Evolutionary conservation across 1,140 invertebrate genomes (phyloP).

Genomic region (Himalopsyche phryganea): DNA sequence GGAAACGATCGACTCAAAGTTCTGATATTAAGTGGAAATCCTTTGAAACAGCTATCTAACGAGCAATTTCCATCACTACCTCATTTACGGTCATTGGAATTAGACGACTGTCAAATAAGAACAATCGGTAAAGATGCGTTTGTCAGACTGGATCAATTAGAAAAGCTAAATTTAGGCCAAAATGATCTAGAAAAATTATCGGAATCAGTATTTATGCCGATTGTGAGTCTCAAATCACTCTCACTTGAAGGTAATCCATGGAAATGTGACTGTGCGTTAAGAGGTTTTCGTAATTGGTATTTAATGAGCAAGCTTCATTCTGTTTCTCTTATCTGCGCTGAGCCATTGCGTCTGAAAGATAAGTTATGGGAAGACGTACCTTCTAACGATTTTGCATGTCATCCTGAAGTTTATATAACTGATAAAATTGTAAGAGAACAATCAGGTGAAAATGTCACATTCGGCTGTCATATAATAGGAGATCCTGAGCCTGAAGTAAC

Average conservation of each 20-base stretch:
- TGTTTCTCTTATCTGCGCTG: conserved; percentile 60
- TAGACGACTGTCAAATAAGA: conserved; percentile 65
- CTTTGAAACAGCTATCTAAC: conserved; percentile 57
- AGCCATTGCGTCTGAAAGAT: conserved; percentile 57
- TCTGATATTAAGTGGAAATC: conserved; percentile 68
- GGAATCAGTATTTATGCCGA: conserved; percentile 61
- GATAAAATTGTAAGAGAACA: conserved; percentile 61
- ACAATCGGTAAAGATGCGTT: conserved; percentile 64
- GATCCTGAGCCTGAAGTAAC: conserved; percentile 73
- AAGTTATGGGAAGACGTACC: conserved; percentile 65
- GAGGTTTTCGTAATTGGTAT: conserved; percentile 71
- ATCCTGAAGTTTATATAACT: conserved; percentile 58
- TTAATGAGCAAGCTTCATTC: conserved; percentile 64
- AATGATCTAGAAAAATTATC: conserved; percentile 67
- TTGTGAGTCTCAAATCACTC: conserved; percentile 67
- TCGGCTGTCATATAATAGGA: conserved; percentile 68
- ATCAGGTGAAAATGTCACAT: conserved; percentile 69
- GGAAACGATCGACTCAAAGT: conserved; percentile 71
- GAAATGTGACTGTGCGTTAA: conserved; percentile 76
- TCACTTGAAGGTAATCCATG: conserved; percentile 75
- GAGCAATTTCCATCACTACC: conserved; percentile 70
- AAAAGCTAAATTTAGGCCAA: conserved; percentile 66
- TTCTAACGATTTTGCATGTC: conserved; percentile 69
- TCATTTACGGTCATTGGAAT: conserved; percentile 66
- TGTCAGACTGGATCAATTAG: conserved; percentile 61